A percentile compares a stretch with the other conserved stretches of the same genome.
Conservation (phyloP, 2,888 invertebrate species). For the Pseudanteris insignis region DNA sequence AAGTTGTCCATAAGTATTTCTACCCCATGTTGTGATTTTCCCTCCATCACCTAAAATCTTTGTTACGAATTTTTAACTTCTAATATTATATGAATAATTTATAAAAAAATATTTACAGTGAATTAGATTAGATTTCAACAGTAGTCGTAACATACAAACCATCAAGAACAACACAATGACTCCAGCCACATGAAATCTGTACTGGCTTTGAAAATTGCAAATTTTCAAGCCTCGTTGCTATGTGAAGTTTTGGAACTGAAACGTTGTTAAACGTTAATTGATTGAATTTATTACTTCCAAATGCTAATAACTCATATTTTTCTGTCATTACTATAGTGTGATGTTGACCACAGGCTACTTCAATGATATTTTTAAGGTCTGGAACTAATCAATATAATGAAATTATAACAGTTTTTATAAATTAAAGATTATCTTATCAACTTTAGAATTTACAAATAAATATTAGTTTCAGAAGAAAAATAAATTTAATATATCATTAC, state of each 20-base stretch:
- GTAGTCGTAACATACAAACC: slow-evolving; percentile 46
- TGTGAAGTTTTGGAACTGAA: slow-evolving; percentile 69
- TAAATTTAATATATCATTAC: slow-evolving; percentile 9
- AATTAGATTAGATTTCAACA: not conserved
- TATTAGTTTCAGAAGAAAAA: not conserved
- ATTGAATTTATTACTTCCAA: slow-evolving; percentile 87
- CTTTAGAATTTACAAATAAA: slow-evolving; percentile 4
- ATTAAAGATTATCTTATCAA: not conserved
- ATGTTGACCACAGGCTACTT: slow-evolving; percentile 83
- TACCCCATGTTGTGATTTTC: slow-evolving; percentile 78
- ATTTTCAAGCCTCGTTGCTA: slow-evolving; percentile 67
- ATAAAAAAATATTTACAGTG: too few relatives aligned
- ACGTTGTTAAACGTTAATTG: slow-evolving; percentile 73
- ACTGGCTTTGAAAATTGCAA: slow-evolving; percentile 55
- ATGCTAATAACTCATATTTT: slow-evolving; percentile 73
- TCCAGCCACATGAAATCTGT: slow-evolving; percentile 79
- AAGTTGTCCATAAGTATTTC: slow-evolving; percentile 83
- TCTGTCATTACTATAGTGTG: slow-evolving; percentile 74
- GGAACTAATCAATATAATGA: slow-evolving; percentile 64
- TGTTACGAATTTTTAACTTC: too few relatives aligned
- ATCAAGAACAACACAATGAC: slow-evolving; percentile 71
- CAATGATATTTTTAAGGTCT: slow-evolving; percentile 70
- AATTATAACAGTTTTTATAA: too few relatives aligned
- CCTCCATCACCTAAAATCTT: slow-evolving; percentile 70
- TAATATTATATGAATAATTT: too few relatives aligned